Base-by-base conservation (phyloP, 2,888 invertebrate genomes). In the Alcis repandata region DNA sequence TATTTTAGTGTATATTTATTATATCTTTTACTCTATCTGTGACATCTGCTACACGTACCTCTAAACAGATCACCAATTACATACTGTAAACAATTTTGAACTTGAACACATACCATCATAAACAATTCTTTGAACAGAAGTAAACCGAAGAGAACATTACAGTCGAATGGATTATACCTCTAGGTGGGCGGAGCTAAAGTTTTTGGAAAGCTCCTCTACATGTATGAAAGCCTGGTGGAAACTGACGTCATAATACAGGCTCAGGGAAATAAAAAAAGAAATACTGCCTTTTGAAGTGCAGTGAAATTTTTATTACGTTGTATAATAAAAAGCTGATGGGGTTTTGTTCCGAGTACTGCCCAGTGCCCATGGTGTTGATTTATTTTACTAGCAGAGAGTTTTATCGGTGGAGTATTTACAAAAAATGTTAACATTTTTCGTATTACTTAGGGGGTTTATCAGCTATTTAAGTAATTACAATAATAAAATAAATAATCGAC, bases 231-330 rank as follows among this genome's bases (percentile, higher is more conserved):
- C 91, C 87, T 87, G 69, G 90, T 91, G 56, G 38, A 68, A 79
- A 69, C 77, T 88, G 88, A 89, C 89, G 90, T 89, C 89, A 88
- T 80, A 74, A 81, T 81, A 87, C 73, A 68, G 57, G 45, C 45
- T 36, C 17, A 22, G 52, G 57, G 40, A 52, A 51, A 61, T 57
- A 66, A 66, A 57, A 65, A 52, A 60, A 56, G 36, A 59, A 48
- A 59, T 56, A 46, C 20, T 27, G 43, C 43, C 45, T 48, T 46
- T 27, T 40, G 20, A 48, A 36, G 57, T 59, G 48, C 62, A 43
- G 41, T 43, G 7, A 32, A 43, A 56, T 8, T 32, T 56, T 56
- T 56, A 45, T 45, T 6, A 11, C 43, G 7, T 20, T n/a, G 43
- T 43, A 19, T n/a, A 10, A 36, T 41, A 36, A 45, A 56, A 56